Base-by-base conservation (phyloP, 2,888 invertebrate genomes). In the Trichacis sp. region DNA sequence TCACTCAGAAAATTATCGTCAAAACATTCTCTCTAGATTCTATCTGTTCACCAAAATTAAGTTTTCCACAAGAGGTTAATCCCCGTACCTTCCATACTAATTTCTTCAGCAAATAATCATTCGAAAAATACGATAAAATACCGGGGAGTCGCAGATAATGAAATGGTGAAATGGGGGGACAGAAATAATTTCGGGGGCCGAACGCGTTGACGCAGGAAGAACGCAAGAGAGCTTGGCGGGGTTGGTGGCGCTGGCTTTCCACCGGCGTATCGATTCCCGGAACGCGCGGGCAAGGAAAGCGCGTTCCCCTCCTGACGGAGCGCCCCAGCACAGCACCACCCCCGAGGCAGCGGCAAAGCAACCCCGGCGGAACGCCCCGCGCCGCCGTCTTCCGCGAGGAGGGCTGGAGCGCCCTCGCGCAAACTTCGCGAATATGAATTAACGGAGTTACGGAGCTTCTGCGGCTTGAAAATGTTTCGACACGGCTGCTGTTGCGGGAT, bases 361-460 rank as follows among this genome's bases (percentile, higher is more conserved):
- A 57, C 64, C 64, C 59, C 49, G 46, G 55, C 64, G 64, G 59
- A 68, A 68, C 68, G 64, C 68, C 64, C 61, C 68, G 43, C 56
- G 58, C 57, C 49, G 54, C 68, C 18, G 64, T 59, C 62, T 68
- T 64, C 62, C 62, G 56, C 53, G 58, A 53, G 30, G 46, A 30
- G 9, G 33, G 30, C n/a, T n/a, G n/a, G n/a, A n/a, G n/a, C 45
- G 36, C 45, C 36, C 36, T 33, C 33, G 51, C 55, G 61, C 56
- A 73, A 82, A 82, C 79, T 83, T 83, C 75, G 73, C 73, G 78
- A 82, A 80, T 83, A 82, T 82, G 83, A 83, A 83, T 83, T 83
- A 82, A 83, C 83, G 76, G 81, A 81, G 82, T 81, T 82, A 81
- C 79, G 75, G 77, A 78, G 79, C 75, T 74, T 73, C 75, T 69